A percentile compares a stretch with the other conserved stretches of the same genome.
phyloP scores from a whole-genome alignment of 2,113 vertebrate species.

The Ochotona curzoniae region DNA sequence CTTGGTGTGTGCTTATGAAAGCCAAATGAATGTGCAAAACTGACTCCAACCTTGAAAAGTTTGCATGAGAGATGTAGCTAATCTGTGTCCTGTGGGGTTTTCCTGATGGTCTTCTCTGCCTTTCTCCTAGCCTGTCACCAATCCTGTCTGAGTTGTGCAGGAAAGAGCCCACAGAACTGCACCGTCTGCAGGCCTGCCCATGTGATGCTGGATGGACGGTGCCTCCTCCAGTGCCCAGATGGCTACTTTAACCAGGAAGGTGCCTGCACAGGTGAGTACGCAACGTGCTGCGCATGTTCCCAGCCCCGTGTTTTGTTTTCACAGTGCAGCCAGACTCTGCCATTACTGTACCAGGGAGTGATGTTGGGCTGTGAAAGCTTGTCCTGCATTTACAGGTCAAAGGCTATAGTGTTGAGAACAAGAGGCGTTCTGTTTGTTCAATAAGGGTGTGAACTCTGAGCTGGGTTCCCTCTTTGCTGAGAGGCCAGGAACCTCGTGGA shows the following conservation, averaged over 20 bases:
- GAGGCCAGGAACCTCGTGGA: not conserved
- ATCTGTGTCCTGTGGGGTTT: fast-evolving
- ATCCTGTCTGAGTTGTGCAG: constrained; percentile 89
- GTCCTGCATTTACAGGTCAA: not conserved
- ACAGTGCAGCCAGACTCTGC: not conserved
- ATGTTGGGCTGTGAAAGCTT: not conserved
- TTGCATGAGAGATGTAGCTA: not conserved
- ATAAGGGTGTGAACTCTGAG: not conserved
- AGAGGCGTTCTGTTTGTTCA: constrained; percentile 1
- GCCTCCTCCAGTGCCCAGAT: constrained; percentile 86
- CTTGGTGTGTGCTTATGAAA: not conserved
- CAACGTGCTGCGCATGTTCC: not conserved
- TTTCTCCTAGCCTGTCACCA: constrained; percentile 90
- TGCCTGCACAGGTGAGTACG: constrained; percentile 88
- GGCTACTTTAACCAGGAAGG: constrained; percentile 84
- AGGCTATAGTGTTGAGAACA: not conserved
- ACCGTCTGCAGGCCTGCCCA: constrained; percentile 83
- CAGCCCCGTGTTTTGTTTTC: not conserved
- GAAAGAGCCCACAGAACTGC: constrained; percentile 87
- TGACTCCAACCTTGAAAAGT: not conserved
- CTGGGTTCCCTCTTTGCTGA: not conserved
- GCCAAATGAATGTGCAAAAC: not conserved
- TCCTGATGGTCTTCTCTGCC: not conserved
- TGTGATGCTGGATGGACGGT: constrained; percentile 86
- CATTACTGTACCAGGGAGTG: not conserved